Conservation (phyloP, 2,888 invertebrate genomes). For the Troides oblongomaculatus region DNA sequence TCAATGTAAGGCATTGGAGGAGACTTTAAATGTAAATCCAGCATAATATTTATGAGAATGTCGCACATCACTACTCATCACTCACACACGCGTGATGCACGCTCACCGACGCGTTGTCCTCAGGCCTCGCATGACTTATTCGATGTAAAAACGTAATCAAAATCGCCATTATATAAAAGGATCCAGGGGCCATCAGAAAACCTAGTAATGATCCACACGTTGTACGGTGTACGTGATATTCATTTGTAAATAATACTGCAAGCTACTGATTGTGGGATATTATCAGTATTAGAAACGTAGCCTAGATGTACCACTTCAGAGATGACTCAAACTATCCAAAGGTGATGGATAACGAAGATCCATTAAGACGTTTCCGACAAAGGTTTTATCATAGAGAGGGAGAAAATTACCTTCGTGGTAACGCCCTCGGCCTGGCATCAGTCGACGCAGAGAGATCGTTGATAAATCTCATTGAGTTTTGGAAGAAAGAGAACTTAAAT, state of each 20-base stretch:
- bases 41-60: neutral
- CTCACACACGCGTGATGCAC: neutral
- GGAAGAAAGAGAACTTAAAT: constrained; percentile 62
- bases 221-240: too few relatives aligned
- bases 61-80: neutral
- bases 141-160: neutral
- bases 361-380: constrained; percentile 52
- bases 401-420: constrained; percentile 64
- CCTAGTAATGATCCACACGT: too few relatives aligned
- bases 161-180: neutral
- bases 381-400: constrained; percentile 57
- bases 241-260: too few relatives aligned
- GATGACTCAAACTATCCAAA: constrained; percentile 50
- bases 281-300: too few relatives aligned
- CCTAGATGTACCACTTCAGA: constrained; percentile 38
- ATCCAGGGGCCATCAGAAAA: too few relatives aligned
- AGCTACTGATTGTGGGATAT: too few relatives aligned
- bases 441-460: constrained; percentile 57
- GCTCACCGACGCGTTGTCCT: neutral
- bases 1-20: too few relatives aligned
- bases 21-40: too few relatives aligned
- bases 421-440: constrained; percentile 63
- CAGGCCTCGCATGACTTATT: neutral
- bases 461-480: constrained; percentile 46
- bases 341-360: constrained; percentile 59